These are phyloP conservation scores for Polypterus bichir DNA, from an alignment of 2,113 vertebrate genomes.

Conservation along the genomic window DNA sequence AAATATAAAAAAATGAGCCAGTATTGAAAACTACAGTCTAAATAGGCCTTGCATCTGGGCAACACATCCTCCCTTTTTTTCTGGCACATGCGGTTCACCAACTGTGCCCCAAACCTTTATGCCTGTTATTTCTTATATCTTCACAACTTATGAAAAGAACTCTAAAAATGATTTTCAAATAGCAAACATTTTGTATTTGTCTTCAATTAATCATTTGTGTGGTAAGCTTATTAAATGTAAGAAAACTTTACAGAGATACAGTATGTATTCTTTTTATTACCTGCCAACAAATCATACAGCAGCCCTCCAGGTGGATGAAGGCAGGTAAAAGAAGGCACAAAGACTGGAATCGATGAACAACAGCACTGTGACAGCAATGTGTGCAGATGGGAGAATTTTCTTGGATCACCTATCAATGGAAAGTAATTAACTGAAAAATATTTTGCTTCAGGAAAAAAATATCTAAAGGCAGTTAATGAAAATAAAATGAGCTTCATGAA, in stretches of 20 bases:
- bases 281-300: constrained; percentile 32
- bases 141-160: too few species aligned
- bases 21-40: too few species aligned
- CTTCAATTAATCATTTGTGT: too few species aligned
- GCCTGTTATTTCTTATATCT: too few species aligned
- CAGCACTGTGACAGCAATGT: constrained; percentile 36
- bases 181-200: too few species aligned
- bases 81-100: too few species aligned
- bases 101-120: too few species aligned
- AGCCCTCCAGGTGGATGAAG: constrained; percentile 41
- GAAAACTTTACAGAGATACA: background rate
- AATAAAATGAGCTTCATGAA: background rate
- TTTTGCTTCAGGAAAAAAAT: background rate
- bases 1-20: too few species aligned
- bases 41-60: too few species aligned
- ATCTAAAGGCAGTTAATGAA: background rate
- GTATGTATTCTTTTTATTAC: constrained; percentile 20
- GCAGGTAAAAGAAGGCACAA: constrained; percentile 46
- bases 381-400: constrained; percentile 39
- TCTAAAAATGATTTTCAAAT: too few species aligned
- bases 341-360: constrained; percentile 39
- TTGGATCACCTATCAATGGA: constrained; percentile 38
- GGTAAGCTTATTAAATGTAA: too few species aligned
- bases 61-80: too few species aligned
- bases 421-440: background rate